Evolutionary conservation across 2,797 vertebrate species (phyloP), one percentile per base, ranked within the genome.

Genomic region (Morelia viridis): DNA sequence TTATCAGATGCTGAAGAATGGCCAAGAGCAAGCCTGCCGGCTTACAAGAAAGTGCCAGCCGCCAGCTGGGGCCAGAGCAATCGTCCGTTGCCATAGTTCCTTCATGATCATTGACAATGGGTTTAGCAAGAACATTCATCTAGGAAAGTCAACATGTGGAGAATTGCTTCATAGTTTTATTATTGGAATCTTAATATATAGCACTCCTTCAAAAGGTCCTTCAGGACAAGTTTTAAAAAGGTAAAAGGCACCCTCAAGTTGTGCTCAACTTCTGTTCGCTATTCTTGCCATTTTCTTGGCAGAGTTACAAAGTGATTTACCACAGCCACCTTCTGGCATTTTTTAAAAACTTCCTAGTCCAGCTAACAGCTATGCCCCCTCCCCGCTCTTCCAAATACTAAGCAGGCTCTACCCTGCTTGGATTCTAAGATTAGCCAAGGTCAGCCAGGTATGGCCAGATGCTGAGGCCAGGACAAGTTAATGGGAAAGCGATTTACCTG

Each of bases 61-160:
- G 86, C 35, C 71, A 80, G 9, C 94, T 62, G 89, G 60, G 97
- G 97, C 97, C 97, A 97, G 96, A 94, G 91, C 94, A 94, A 96
- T 96, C 95, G 96, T 90, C 94, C 94, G 71, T 95, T 94, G 85
- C 90, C 94, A 96, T 96, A 97, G 96, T 97, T 96, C 96, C 91
- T 89, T 94, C 76, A 92, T 95, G 95, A 96, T 94, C 88, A 93
- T 93, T 76, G 95, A 94, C 95, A 96, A 91, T 93, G 96, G 50
- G 22, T 94, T 95, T 94, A 95, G 94, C 96, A 87, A 76, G 57
- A 56, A 64, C 65, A 87, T 90, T 92, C n/a, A 12, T 50, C 85
- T 15, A 57, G 56, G 12, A 94, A 94, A 95, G 93, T 92, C 87
- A 95, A 95, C 93, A 89, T 91, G 94, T 94, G 94, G 92, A 93